Evolutionary conservation across 2,797 vertebrate species (phyloP).

Genomic region (Anas bernieri): DNA sequence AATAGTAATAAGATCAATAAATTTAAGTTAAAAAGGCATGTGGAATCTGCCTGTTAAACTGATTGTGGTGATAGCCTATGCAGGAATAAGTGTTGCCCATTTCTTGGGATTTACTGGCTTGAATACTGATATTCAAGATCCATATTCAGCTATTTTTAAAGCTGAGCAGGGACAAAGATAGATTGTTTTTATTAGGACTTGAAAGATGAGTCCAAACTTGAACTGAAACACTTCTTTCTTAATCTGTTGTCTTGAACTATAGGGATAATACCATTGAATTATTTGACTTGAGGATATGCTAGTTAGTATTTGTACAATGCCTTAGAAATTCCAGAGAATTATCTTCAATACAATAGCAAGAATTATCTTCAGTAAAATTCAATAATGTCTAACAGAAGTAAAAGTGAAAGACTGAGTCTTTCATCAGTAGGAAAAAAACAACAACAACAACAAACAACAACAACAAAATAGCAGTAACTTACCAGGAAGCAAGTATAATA

Average conservation of each 20-base stretch:
- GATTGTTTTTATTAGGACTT: neutral
- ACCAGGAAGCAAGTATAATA: neutral
- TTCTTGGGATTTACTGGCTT: neutral
- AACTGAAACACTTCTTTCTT: neutral
- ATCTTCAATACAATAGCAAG: neutral
- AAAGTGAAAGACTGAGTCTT: neutral
- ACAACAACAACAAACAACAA: neutral
- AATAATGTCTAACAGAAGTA: neutral
- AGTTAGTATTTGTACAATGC: neutral
- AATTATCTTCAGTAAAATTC: neutral
- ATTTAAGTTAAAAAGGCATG: neutral
- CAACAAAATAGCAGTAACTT: neutral
- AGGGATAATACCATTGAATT: neutral
- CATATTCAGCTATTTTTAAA: neutral
- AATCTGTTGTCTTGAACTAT: neutral
- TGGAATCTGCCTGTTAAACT: neutral
- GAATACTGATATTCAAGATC: neutral
- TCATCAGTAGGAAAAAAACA: neutral
- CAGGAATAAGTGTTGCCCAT: neutral
- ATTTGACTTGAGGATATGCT: neutral
- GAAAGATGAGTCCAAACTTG: neutral
- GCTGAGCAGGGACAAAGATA: accelerated
- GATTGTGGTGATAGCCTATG: neutral
- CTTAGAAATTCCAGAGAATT: neutral
- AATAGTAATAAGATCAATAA: neutral